Evolutionary conservation across 2,113 vertebrate genomes (phyloP).

Genomic region (Meles meles): DNA sequence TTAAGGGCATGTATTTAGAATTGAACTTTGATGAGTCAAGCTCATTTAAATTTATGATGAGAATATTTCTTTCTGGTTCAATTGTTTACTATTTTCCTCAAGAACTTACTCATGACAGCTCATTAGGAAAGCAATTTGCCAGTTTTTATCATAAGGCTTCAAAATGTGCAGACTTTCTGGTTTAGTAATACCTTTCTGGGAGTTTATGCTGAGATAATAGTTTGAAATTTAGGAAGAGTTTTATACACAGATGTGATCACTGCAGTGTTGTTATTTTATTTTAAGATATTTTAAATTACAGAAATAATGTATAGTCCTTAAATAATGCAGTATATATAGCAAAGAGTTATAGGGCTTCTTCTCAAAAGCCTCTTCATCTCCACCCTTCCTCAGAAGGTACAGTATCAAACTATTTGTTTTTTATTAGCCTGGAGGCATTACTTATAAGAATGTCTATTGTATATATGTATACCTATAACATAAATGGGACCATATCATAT

Average conservation of each 20-base stretch:
- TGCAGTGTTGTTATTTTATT: slow-evolving; percentile 28
- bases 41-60: slow-evolving; percentile 68
- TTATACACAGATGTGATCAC: neutral
- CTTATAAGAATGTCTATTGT: neutral
- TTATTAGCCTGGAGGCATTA: neutral
- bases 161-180: slow-evolving; percentile 40
- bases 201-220: slow-evolving; percentile 25
- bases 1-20: neutral
- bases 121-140: slow-evolving; percentile 69
- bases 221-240: slow-evolving; percentile 38
- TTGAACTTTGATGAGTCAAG: slow-evolving; percentile 30
- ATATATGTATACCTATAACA: neutral
- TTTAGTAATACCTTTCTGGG: slow-evolving; percentile 43
- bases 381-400: neutral
- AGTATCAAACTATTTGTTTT: neutral
- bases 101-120: slow-evolving; percentile 57
- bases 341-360: neutral
- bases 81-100: slow-evolving; percentile 69
- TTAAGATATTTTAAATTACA: slow-evolving; percentile 25
- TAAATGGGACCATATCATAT: neutral
- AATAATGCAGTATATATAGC: neutral
- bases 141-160: slow-evolving; percentile 66
- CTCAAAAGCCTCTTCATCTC: neutral
- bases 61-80: slow-evolving; percentile 62
- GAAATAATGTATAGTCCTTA: neutral